Evolutionary conservation across 1,140 invertebrate genomes (phyloP).

Genomic region (Apis cerana): DNA sequence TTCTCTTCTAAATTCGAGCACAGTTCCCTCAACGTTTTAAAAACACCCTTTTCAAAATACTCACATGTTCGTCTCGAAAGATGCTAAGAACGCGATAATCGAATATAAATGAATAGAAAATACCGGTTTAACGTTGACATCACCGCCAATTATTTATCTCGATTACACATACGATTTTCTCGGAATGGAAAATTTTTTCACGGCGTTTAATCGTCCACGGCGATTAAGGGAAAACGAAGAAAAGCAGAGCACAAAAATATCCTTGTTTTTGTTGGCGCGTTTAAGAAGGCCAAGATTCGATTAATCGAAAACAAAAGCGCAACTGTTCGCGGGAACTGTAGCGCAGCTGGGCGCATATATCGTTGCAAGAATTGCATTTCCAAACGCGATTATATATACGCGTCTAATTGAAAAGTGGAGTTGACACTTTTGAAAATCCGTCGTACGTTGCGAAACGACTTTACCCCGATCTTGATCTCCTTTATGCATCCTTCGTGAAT

Average conservation of each 20-base stretch:
- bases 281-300: not conserved
- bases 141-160: not conserved
- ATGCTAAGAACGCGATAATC: no score
- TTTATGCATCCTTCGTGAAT: not conserved
- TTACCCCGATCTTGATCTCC: slow-evolving; percentile 12
- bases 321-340: slow-evolving; percentile 14
- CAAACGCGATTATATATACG: not conserved
- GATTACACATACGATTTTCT: not conserved
- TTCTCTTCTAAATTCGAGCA: no score
- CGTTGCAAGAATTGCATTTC: not conserved
- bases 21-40: no score
- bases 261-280: not conserved
- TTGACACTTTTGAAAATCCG: slow-evolving; percentile 43
- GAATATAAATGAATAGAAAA: not conserved
- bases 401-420: slow-evolving; percentile 39
- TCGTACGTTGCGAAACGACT: not conserved
- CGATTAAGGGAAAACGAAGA: not conserved
- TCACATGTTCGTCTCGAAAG: no score
- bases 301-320: slow-evolving; percentile 20
- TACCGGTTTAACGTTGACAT: not conserved
- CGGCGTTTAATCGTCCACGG: not conserved
- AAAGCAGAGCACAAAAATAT: slow-evolving; percentile 21
- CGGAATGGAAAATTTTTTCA: not conserved
- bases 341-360: not conserved
- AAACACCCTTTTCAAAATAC: no score